phyloP scores from a whole-genome alignment of 2,113 vertebrate species.

The Muntiacus muntjak region DNA sequence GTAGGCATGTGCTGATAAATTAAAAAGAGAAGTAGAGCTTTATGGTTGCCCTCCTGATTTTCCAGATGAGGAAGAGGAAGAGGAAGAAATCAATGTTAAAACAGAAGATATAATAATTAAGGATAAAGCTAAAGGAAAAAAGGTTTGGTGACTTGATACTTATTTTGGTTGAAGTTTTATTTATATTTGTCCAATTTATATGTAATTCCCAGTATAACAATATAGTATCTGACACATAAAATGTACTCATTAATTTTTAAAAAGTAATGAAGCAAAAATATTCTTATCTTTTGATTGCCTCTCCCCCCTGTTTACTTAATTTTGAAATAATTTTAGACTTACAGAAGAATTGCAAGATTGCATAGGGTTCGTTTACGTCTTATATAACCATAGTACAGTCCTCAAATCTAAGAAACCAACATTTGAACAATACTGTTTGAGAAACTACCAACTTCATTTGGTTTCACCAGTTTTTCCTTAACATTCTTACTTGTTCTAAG shows the following conservation, averaged over 20 bases:
- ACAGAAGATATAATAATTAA: slow-evolving; percentile 89
- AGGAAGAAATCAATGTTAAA: slow-evolving; percentile 83
- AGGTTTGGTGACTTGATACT: slow-evolving; percentile 79
- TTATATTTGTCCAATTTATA: background rate
- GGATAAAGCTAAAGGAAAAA: slow-evolving; percentile 97
- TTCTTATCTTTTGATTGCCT: background rate
- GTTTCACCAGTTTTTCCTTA: background rate
- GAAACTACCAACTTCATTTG: background rate
- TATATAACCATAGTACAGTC: background rate
- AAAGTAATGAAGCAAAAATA: background rate
- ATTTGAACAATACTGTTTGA: background rate
- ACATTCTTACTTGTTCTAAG: background rate
- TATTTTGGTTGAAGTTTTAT: background rate
- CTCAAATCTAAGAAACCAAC: background rate
- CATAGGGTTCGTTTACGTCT: background rate
- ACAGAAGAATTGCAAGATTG: background rate
- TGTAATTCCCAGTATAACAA: background rate
- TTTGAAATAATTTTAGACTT: background rate
- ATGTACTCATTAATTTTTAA: background rate
- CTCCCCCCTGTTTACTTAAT: background rate
- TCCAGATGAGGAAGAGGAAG: slow-evolving; percentile 94
- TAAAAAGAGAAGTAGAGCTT: slow-evolving; percentile 96
- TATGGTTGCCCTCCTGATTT: slow-evolving; percentile 96
- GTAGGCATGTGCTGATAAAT: slow-evolving; percentile 97
- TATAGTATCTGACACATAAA: background rate